Evolutionary conservation across 2,888 invertebrate genomes (phyloP), one percentile per base, ranked within the genome.

Genomic region (Lasius fuliginosus): DNA sequence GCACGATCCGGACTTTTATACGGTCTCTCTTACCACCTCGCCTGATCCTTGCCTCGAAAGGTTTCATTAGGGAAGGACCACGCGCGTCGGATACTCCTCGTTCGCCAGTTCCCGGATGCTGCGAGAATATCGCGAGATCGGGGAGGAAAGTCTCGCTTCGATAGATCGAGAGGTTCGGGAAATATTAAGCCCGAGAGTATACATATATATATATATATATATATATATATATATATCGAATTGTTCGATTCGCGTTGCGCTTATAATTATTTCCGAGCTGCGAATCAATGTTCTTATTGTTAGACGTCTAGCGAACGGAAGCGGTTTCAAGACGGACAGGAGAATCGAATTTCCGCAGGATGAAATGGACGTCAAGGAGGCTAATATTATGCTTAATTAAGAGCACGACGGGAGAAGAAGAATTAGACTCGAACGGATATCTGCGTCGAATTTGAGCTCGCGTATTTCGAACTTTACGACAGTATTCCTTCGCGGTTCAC

Each of bases 41-140:
- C 65, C 49, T 36, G 85, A 49, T 83, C 82, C 83, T 73, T 62
- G 60, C 84, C 74, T 64, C 85, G 89, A 86, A 82, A 85, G 85
- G 79, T 86, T 89, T 89, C 83, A 67, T 89, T 84, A 83, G 81
- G 65, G 65, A 75, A 73, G 74, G 62, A 82, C 67, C 85, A 85
- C 85, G 85, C 79, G 83, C 85, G 68, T n/a, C 42, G 46, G 71
- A 81, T 81, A 71, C 71, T 71, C 74, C 18, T 65, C 49, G 62
- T 74, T 65, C 69, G 42, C 69, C 67, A 27, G 58, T 65, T 77
- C 36, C 56, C 68, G 68, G 75, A 75, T 27, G 56, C 27, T 81
- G 79, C 46, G 27, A 71, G 79, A 77, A 77, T 53, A 53, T 77
- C 76, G 65, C 65, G 67, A 12, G 36, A 77, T 77, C 58, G 56